Conservation (phyloP, 2,888 invertebrate species). For the Noctua pronuba region DNA sequence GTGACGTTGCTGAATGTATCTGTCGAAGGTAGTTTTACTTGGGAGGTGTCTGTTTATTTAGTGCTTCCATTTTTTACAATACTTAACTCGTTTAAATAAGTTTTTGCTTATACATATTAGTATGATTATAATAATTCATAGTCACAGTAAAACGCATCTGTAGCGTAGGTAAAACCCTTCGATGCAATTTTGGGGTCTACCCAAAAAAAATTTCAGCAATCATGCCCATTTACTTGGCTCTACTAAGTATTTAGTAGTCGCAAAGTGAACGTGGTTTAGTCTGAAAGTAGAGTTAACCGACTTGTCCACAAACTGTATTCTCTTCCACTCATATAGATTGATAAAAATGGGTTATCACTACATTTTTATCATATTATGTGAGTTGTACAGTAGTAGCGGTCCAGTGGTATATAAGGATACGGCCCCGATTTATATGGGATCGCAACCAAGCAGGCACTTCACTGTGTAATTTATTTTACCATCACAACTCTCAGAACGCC, state of each 20-base stretch:
- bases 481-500: not conserved
- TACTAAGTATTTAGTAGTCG: not conserved
- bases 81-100: not conserved
- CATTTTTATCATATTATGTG: not conserved
- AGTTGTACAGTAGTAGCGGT: not conserved
- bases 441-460: not conserved
- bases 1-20: not conserved
- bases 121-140: not conserved
- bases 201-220: slow-evolving; percentile 13
- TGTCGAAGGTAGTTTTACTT: slow-evolving; percentile 14
- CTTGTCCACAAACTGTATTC: not conserved
- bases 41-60: not conserved
- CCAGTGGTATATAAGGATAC: not conserved
- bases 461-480: not conserved
- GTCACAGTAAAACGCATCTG: not conserved
- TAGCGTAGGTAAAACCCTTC: not conserved
- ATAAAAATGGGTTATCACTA: not conserved
- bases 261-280: slow-evolving; percentile 10
- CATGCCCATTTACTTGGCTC: not conserved
- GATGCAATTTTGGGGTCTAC: not conserved
- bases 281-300: slow-evolving; percentile 3
- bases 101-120: not conserved
- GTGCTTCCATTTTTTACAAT: not conserved
- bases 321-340: slow-evolving; percentile 1
- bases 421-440: not conserved